Conservation (phyloP, 2,113 vertebrate species). For the Gobius niger region DNA sequence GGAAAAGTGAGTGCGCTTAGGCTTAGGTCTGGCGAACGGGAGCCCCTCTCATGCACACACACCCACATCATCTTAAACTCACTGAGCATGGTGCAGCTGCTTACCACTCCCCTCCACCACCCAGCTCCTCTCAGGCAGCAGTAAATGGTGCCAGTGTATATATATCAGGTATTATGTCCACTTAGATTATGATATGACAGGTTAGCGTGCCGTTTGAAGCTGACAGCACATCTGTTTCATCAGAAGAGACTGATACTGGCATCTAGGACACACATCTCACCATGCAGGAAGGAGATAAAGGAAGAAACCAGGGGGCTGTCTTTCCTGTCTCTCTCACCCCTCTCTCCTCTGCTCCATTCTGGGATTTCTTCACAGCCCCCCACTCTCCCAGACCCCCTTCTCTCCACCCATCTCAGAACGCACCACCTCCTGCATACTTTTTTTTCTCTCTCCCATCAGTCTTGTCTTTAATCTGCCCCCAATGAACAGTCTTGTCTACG, state of each 20-base stretch:
- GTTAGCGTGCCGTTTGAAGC: constrained; percentile 83
- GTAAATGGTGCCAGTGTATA: constrained; percentile 80
- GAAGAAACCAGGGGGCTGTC: constrained; percentile 74
- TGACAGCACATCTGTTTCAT: constrained; percentile 88
- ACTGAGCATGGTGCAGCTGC: constrained; percentile 73
- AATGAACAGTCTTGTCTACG: constrained; percentile 48
- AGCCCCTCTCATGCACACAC: constrained; percentile 48
- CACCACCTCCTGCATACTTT: constrained; percentile 57
- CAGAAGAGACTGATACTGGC: constrained; percentile 84
- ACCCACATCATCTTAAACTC: constrained; percentile 65
- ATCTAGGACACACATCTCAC: constrained; percentile 87
- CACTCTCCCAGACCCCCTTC: constrained; percentile 13
- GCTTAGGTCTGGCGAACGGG: constrained; percentile 41
- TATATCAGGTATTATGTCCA: constrained; percentile 87
- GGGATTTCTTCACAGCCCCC: constrained; percentile 26
- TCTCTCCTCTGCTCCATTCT: constrained; percentile 36
- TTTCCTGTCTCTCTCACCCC: constrained; percentile 67
- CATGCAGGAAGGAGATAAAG: constrained; percentile 79
- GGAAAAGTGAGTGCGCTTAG: constrained; percentile 48
- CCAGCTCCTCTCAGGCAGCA: constrained; percentile 74
- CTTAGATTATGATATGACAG: constrained; percentile 85
- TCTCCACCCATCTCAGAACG: constrained; percentile 34
- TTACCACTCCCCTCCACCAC: constrained; percentile 58
- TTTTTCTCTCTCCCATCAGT: constrained; percentile 43
- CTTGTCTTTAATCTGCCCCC: constrained; percentile 49